A percentile compares a stretch with the other conserved stretches of the same genome.
These are phyloP conservation scores for Bettongia penicillata DNA, from an alignment of 2,113 vertebrate genomes.

Conservation along the genomic window DNA sequence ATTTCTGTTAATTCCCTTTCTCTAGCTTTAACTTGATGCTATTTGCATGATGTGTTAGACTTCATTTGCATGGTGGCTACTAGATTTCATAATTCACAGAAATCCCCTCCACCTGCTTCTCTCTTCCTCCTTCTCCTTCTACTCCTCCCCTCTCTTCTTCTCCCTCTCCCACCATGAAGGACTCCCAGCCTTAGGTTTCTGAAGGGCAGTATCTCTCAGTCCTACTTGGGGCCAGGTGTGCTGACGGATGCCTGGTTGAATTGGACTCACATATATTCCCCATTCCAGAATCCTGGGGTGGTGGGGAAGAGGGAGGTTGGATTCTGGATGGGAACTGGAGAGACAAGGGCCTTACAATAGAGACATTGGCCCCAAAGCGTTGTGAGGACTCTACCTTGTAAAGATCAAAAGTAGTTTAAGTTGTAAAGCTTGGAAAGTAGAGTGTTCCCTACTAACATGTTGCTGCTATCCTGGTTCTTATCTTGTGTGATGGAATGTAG, in stretches of 20 bases:
- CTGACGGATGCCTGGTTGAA: background rate
- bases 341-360: background rate
- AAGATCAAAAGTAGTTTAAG: background rate
- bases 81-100: slow-evolving; percentile 57
- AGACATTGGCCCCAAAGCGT: background rate
- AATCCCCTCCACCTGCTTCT: slow-evolving; percentile 53
- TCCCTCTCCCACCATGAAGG: background rate
- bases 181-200: background rate
- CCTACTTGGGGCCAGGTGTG: background rate
- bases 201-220: background rate
- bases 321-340: background rate
- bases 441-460: background rate
- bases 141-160: background rate
- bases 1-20: background rate
- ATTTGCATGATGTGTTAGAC: slow-evolving; percentile 53
- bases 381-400: background rate
- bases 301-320: background rate
- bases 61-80: slow-evolving; percentile 53
- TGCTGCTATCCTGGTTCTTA: background rate
- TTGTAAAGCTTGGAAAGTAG: background rate
- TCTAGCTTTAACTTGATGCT: slow-evolving; percentile 6
- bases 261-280: slow-evolving; percentile 16
- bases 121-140: background rate
- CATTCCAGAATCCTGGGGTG: background rate
- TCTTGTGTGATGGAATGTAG: background rate